Conservation (phyloP, 2,797 vertebrate species). For the Antennarius maculatus region DNA sequence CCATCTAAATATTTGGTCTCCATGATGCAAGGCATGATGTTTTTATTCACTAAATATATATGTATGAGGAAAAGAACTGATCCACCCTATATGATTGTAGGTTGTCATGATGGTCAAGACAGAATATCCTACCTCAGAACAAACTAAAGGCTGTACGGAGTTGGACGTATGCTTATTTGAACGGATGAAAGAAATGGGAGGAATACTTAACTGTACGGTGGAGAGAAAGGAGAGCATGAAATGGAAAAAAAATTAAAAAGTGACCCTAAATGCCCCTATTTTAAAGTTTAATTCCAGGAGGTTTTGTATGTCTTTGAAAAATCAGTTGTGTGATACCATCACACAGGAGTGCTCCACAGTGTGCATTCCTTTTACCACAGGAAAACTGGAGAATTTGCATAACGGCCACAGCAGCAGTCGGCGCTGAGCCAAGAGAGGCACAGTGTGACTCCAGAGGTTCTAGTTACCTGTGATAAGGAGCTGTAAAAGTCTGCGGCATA, state of each 20-base stretch:
- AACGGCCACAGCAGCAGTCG: constrained; percentile 68
- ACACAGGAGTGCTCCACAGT: constrained; percentile 6
- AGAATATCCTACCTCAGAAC: constrained; percentile 47
- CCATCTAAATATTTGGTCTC: constrained; percentile 66
- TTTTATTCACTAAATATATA: constrained; percentile 80
- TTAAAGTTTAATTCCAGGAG: background rate
- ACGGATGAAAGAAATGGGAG: background rate
- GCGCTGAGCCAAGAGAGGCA: constrained; percentile 57
- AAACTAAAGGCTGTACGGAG: constrained; percentile 31
- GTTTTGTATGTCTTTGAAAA: constrained; percentile 34
- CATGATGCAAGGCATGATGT: constrained; percentile 61
- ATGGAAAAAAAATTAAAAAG: background rate
- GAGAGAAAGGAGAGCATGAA: no score
- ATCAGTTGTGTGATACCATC: constrained; percentile 21
- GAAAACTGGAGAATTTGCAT: constrained; percentile 74
- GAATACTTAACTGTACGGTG: no score
- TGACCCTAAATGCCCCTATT: background rate
- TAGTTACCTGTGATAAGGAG: constrained; percentile 41
- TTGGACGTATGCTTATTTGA: constrained; percentile 16
- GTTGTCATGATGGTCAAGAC: constrained; percentile 57
- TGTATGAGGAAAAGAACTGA: constrained; percentile 57
- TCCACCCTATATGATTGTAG: constrained; percentile 80
- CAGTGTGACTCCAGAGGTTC: constrained; percentile 33
- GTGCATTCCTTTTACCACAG: constrained; percentile 57
- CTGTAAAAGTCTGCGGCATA: constrained; percentile 52